A percentile compares a stretch with the other conserved stretches of the same genome.
These are phyloP conservation scores for Dryobota labecula DNA, from an alignment of 2,888 invertebrate genomes.

Conservation along the genomic window DNA sequence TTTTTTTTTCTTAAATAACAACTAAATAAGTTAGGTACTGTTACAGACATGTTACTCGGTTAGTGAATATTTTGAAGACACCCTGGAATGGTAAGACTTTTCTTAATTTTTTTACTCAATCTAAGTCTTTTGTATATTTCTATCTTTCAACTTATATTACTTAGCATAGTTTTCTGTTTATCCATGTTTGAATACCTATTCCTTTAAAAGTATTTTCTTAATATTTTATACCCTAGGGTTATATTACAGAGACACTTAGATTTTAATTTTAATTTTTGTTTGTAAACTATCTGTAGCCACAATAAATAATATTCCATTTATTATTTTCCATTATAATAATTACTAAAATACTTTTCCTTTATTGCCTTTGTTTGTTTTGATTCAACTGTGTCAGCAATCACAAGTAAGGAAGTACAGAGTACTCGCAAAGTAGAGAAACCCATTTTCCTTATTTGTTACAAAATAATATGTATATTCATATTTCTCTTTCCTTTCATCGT, in stretches of 20 bases:
- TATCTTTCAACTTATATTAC: neutral
- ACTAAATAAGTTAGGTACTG: neutral
- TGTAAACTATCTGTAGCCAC: too few species aligned
- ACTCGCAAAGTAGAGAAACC: neutral
- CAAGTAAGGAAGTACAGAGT: neutral
- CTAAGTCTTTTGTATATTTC: neutral
- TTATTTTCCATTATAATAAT: too few species aligned
- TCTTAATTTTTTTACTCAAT: neutral
- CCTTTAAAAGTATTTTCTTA: neutral
- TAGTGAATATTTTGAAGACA: neutral
- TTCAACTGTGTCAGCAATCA: neutral
- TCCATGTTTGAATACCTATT: neutral
- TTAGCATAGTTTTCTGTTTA: neutral
- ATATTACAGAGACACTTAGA: too few species aligned
- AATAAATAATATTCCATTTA: too few species aligned
- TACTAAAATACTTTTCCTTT: neutral
- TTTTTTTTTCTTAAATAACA: neutral
- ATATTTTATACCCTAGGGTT: neutral
- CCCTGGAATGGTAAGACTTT: neutral
- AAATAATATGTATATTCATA: neutral
- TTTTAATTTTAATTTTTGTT: too few species aligned
- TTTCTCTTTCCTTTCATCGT: neutral
- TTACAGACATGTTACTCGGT: neutral
- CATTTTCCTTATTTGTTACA: neutral
- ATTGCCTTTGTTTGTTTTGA: neutral